Conservation (phyloP, 2,888 invertebrate genomes). For the Maniola hyperantus region DNA sequence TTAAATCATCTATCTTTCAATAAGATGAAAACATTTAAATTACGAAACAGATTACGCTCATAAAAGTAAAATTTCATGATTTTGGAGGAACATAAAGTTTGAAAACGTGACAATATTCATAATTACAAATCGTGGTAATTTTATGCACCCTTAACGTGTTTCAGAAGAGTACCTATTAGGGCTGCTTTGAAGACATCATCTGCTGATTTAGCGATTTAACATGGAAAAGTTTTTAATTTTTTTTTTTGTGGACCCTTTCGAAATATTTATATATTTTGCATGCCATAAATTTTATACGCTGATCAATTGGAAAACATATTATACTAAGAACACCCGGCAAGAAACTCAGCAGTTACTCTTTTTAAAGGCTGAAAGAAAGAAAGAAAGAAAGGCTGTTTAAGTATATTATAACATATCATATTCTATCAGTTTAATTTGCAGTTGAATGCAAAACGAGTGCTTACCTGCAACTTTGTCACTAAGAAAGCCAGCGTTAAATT, state of each 20-base stretch:
- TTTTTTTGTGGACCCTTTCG: background rate
- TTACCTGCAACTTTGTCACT: too few species aligned
- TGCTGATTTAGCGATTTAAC: conserved; percentile 3
- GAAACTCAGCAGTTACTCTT: background rate
- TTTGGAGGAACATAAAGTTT: conserved; percentile 5
- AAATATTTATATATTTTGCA: too few species aligned
- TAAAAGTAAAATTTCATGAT: background rate
- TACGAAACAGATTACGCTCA: background rate
- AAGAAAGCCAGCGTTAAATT: too few species aligned
- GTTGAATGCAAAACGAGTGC: too few species aligned
- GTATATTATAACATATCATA: too few species aligned
- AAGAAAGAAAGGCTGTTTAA: too few species aligned
- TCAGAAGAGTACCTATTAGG: conserved; percentile 3
- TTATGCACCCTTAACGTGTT: conserved; percentile 16
- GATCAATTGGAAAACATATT: background rate
- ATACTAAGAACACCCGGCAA: background rate
- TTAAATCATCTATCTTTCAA: background rate
- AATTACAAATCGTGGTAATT: conserved; percentile 9
- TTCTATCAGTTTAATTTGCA: too few species aligned
- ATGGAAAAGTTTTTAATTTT: background rate
- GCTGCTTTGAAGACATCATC: conserved; percentile 6
- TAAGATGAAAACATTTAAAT: background rate
- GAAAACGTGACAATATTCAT: conserved; percentile 16
- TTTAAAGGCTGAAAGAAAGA: too few species aligned
- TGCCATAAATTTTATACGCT: too few species aligned